A percentile compares a stretch with the other conserved stretches of the same genome.
Evolutionary conservation across 2,797 vertebrate genomes (phyloP).

Genomic region (Lophotriccus pileatus): DNA sequence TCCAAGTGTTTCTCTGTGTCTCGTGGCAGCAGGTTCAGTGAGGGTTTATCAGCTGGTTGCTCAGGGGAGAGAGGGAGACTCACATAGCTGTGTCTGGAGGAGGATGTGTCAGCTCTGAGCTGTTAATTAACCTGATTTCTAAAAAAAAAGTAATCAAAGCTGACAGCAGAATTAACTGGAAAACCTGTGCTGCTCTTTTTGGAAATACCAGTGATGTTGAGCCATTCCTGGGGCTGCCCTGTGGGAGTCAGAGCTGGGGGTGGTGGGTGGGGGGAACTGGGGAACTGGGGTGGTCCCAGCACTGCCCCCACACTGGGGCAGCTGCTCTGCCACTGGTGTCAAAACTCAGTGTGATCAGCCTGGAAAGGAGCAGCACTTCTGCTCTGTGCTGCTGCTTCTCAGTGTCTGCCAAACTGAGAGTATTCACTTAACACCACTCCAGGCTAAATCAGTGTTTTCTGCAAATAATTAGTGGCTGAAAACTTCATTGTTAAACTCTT

Average conservation of each 20-base stretch:
- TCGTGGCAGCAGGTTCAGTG: neutral
- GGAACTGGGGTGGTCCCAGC: too few species aligned
- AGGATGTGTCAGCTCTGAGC: neutral
- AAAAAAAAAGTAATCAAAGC: neutral
- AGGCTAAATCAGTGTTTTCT: neutral
- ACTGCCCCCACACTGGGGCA: rapidly evolving
- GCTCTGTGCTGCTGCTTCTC: neutral
- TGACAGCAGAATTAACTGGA: neutral
- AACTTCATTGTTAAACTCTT: neutral
- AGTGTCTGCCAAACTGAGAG: neutral
- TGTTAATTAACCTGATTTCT: neutral
- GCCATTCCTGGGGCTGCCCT: neutral
- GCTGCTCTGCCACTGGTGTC: neutral
- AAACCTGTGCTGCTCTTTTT: neutral
- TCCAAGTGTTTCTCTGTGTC: neutral
- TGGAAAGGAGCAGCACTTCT: neutral
- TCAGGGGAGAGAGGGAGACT: neutral
- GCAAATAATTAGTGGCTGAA: neutral
- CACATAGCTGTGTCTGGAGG: neutral
- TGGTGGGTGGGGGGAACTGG: neutral
- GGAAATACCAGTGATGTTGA: neutral
- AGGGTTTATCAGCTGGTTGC: neutral
- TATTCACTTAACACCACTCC: neutral
- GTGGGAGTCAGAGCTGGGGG: rapidly evolving
- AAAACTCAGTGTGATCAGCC: rapidly evolving